These are phyloP conservation scores for Ophion ellenae DNA, from an alignment of 2,888 invertebrate genomes.

Conservation along the genomic window DNA sequence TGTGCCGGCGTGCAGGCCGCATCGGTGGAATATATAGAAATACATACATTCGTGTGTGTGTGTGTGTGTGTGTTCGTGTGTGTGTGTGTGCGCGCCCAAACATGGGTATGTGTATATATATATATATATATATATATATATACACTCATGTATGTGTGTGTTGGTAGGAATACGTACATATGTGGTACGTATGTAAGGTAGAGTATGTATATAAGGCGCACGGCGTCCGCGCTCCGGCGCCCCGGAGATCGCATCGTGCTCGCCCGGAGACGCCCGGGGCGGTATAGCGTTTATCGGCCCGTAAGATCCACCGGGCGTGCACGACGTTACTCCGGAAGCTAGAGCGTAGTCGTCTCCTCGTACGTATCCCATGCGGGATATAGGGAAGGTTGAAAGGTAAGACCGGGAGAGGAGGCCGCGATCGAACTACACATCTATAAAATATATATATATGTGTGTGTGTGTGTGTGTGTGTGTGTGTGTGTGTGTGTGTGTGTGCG, in stretches of 20 bases:
- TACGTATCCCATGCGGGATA: slow-evolving; percentile 26
- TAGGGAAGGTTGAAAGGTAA: slow-evolving; percentile 22
- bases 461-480: background rate
- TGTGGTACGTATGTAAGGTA: slow-evolving; percentile 1
- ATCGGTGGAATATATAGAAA: slow-evolving; percentile 14
- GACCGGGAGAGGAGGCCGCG: slow-evolving; percentile 7
- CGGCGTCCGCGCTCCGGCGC: slow-evolving; percentile 68
- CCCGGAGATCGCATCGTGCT: slow-evolving; percentile 67
- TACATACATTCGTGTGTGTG: background rate
- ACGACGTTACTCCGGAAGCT: slow-evolving; percentile 67
- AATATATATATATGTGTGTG: no score
- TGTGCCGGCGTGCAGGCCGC: slow-evolving; percentile 42
- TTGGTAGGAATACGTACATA: background rate
- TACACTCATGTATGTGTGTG: background rate
- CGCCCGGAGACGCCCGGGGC: slow-evolving; percentile 66
- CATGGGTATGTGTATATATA: no score
- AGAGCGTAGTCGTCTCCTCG: slow-evolving; percentile 31
- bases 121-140: background rate
- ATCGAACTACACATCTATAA: background rate
- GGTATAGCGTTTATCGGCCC: slow-evolving; percentile 68
- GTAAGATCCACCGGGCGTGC: slow-evolving; percentile 67
- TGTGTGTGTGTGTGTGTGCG: background rate
- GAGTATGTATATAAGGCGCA: slow-evolving; percentile 26
- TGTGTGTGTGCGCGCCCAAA: no score
- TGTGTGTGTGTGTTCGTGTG: background rate